These are phyloP conservation scores for Alauda arvensis DNA, from an alignment of 2,797 vertebrate species.

Conservation along the genomic window DNA sequence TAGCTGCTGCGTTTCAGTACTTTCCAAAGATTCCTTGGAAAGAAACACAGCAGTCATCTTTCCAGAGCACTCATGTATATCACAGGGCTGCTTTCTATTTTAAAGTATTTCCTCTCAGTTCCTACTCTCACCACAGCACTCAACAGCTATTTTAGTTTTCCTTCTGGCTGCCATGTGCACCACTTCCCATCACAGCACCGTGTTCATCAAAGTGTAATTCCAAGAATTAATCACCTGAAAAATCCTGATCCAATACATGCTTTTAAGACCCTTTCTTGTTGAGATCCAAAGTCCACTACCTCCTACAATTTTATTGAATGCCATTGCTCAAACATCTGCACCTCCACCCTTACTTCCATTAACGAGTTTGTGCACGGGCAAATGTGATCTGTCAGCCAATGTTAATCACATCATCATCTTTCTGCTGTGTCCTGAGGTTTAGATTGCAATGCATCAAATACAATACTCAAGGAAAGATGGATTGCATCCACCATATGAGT, in stretches of 20 bases:
- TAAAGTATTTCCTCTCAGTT: background rate
- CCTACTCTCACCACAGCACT: background rate
- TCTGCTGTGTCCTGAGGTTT: background rate
- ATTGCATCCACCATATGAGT: background rate
- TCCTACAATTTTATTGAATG: background rate
- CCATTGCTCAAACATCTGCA: background rate
- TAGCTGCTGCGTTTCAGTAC: background rate
- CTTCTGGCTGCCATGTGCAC: background rate
- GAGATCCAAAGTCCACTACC: background rate
- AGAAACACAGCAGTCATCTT: background rate
- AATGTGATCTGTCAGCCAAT: background rate
- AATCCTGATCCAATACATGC: background rate
- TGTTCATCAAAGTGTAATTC: background rate
- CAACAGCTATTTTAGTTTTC: background rate
- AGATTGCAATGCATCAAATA: background rate
- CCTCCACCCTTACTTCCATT: background rate
- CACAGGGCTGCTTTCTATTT: background rate
- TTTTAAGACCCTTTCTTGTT: background rate
- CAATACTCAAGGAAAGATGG: background rate
- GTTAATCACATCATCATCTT: background rate
- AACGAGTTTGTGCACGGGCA: background rate
- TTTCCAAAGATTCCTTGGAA: background rate
- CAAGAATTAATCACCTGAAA: background rate
- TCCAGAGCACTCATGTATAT: background rate
- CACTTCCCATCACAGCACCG: background rate